Base-by-base conservation (phyloP, 1,140 invertebrate genomes). In the Drosophila nigromelanica region DNA sequence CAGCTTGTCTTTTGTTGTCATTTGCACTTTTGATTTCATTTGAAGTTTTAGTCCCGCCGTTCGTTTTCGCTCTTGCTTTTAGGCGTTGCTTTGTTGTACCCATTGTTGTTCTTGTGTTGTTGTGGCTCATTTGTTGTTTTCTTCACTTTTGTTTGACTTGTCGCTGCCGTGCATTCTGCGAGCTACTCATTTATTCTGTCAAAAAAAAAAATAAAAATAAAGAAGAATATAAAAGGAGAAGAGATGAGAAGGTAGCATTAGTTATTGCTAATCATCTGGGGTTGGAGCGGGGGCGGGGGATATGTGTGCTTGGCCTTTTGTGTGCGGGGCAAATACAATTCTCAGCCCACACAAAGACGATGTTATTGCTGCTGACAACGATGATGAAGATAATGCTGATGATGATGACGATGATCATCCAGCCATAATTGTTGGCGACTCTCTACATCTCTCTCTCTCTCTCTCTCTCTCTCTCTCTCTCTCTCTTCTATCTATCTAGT, bases 1-100 rank as follows among this genome's bases (percentile, higher is more conserved):
- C 73, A 68, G 64, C 80, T 76, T 59, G 80, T 68, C 81, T 85
- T 81, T 85, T 85, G 81, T 78, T 82, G 78, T 86, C 82, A 86
- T 87, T 86, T 86, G 82, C 81, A 86, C 81, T 86, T 86, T 86
- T 86, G 82, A 86, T 86, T 86, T 86, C 81, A 87, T 86, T 86
- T 87, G 78, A 87, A 87, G 78, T 81, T 76, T 21, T 35, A 7
- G 33, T 27, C 5, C 27, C 27, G 27, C 27, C 27, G 27, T 47
- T 59, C 39, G 56, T 45, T 45, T 33, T 74, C 80, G 82, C 70
- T 71, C 78, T 68, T 21, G 56, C 55, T 33, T 59, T 48, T 39
- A 24, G 14, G 15, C n/a, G 27, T 37, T 60, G 24, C 24, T 52
- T 27, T 60, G 55, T 35, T 39, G 45, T 30, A 58, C 50, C 48